Evolutionary conservation across 2,113 vertebrate genomes (phyloP), one percentile per base, ranked within the genome.

Genomic region (Chamaetylas fuelleborni): DNA sequence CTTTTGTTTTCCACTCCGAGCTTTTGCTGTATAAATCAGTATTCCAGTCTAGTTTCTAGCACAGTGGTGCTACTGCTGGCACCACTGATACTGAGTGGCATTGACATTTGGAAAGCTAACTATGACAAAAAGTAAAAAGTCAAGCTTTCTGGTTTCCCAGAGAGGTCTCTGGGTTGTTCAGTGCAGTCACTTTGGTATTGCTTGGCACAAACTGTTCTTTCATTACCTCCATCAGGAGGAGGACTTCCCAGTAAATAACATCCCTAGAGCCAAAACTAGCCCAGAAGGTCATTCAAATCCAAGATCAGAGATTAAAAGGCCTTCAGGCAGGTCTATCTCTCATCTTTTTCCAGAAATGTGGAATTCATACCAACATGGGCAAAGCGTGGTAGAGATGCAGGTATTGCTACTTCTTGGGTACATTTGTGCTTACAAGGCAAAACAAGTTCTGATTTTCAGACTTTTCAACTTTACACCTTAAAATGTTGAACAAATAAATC

Each of bases 391-490:
- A 17, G 11, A 83, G 6, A 61, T 69, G 45, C 8, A 88, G 31
- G 10, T 40, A n/a, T 70, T 92, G 45, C 40, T 65, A 17, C 62
- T 67, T 85, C 28, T 48, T 71, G 38, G 17, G 11, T 34, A 18
- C 34, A 54, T 61, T n/a, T 1, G 0, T 22, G 19, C 47, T 53
- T 1, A 1, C 14, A 19, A 47, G 38, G 33, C 4, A 80, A 82
- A 95, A 65, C 3, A 5, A 56, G 20, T 34, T 78, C n/a, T 38
- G 33, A 29, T 76, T 92, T 82, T 72, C 19, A 76, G 26, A 16
- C 6, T 92, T 81, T 88, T 69, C 11, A 8, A 16, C 20, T 72
- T 82, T 33, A n/a, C 53, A 38, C 20, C 20, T 67, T 60, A 51
- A 71, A 64, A 51, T 33, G 5, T 11, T 28, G 26, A 62, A 67